Evolutionary conservation across 2,797 vertebrate genomes (phyloP), one percentile per base, ranked within the genome.

Genomic region (Cottoperca gobio): DNA sequence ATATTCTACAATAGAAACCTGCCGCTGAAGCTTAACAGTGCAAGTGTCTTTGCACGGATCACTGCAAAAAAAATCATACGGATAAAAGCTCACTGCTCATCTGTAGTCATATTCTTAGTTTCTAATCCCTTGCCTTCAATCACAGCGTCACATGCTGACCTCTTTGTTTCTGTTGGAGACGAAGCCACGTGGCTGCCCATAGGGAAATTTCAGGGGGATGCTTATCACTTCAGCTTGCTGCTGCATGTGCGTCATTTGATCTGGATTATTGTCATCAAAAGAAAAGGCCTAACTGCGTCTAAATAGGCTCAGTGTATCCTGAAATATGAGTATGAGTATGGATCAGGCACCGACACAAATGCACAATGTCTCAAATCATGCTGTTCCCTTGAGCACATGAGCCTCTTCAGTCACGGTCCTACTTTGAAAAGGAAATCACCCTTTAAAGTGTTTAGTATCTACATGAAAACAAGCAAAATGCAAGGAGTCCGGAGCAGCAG

Each of bases 51-150:
- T 70, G 43, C 21, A 78, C 49, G 49, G 66, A 66, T 80, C 49
- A 39, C 24, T 52, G 49, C 55, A 42, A 81, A 81, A 83, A 76
- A 84, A 82, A 81, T 75, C 52, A 77, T 83, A 75, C 7, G 19
- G 77, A 69, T 77, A 84, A 87, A 86, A 82, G 79, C 80, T 79
- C 66, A 78, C 70, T 50, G 76, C 82, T 90, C 78, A 85, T 87
- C 70, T 82, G 70, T 78, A 71, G 88, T 86, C 84, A 80, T 90
- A 82, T 75, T 83, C 78, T 88, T 90, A 88, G 81, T 89, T 91
- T 86, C 68, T 91, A 89, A 91, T 89, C 88, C 69, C 2, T 21
- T 70, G 85, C 75, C 70, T 87, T 86, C 82, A 88, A 83, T 87
- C 84, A 85, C 70, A 72, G 70, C 19, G 21, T 53, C 70, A 81